A percentile compares a stretch with the other conserved stretches of the same genome.
These are phyloP conservation scores for Junonia oenone DNA, from an alignment of 2,888 invertebrate genomes.

Conservation along the genomic window DNA sequence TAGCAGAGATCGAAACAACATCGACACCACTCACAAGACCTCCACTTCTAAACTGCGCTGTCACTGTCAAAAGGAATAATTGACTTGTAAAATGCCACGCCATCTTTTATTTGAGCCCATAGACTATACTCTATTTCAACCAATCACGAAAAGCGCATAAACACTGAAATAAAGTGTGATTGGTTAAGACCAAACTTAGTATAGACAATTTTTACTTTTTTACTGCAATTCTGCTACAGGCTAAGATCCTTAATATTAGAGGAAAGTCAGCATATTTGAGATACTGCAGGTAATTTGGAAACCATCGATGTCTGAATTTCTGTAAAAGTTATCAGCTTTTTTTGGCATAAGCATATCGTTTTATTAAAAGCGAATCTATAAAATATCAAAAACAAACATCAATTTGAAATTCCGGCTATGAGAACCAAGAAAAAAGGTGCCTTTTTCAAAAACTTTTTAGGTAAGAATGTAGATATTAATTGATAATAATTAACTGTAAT, in stretches of 20 bases:
- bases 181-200: not conserved
- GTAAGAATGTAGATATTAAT: too few species aligned
- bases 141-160: not conserved
- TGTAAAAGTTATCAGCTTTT: too few species aligned
- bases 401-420: too few species aligned
- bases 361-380: too few species aligned
- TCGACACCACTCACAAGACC: conserved; percentile 10
- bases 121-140: not conserved
- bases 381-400: too few species aligned
- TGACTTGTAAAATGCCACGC: not conserved
- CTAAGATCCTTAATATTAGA: not conserved
- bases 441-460: too few species aligned
- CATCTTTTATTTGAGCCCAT: not conserved
- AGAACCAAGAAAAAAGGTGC: too few species aligned
- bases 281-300: too few species aligned
- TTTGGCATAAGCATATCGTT: too few species aligned
- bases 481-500: too few species aligned
- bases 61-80: not conserved
- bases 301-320: too few species aligned
- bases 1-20: conserved; percentile 11
- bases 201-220: not conserved
- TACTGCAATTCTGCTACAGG: not conserved
- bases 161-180: not conserved
- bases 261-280: too few species aligned
- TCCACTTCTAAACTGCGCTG: conserved; percentile 7